Percentiles rank a stretch among this genome's conserved stretches.
phyloP scores from a whole-genome alignment of 2,797 vertebrate species.

The Hypotaenidia philippensis region DNA sequence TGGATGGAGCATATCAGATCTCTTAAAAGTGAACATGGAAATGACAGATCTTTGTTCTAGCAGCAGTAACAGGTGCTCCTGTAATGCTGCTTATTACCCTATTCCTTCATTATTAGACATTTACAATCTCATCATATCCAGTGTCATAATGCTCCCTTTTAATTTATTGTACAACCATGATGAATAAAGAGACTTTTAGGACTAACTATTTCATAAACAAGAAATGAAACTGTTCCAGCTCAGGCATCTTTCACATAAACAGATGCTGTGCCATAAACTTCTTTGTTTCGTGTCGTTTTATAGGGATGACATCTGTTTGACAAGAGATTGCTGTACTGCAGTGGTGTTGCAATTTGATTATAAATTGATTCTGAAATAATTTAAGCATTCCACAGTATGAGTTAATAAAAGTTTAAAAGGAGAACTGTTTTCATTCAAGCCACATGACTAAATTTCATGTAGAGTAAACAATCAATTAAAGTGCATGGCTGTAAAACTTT shows the following conservation, averaged over 20 bases:
- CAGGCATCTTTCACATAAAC: slow-evolving; percentile 74
- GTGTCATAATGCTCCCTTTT: slow-evolving; percentile 64
- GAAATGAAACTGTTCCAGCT: slow-evolving; percentile 73
- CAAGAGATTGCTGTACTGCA: slow-evolving; percentile 76
- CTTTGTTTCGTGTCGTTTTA: slow-evolving; percentile 75
- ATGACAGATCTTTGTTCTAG: slow-evolving; percentile 1
- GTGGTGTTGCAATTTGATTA: slow-evolving; percentile 76
- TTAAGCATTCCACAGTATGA: slow-evolving; percentile 73
- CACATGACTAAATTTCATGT: slow-evolving; percentile 14
- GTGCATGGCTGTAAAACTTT: not conserved
- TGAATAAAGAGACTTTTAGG: slow-evolving; percentile 77
- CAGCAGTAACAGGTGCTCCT: slow-evolving; percentile 72
- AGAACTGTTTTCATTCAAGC: slow-evolving; percentile 47
- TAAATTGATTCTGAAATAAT: slow-evolving; percentile 76
- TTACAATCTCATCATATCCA: slow-evolving; percentile 67
- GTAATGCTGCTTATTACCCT: slow-evolving; percentile 58
- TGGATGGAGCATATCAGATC: not conserved
- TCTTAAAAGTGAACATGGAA: not conserved
- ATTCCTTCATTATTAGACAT: slow-evolving; percentile 75
- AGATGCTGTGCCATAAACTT: slow-evolving; percentile 81
- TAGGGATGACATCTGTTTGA: slow-evolving; percentile 81
- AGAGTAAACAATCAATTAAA: slow-evolving; percentile 34
- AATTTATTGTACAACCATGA: slow-evolving; percentile 66
- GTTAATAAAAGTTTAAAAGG: slow-evolving; percentile 79
- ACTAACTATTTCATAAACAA: slow-evolving; percentile 71